Evolutionary conservation across 2,888 invertebrate genomes (phyloP).

Genomic region (Muscina levida): DNA sequence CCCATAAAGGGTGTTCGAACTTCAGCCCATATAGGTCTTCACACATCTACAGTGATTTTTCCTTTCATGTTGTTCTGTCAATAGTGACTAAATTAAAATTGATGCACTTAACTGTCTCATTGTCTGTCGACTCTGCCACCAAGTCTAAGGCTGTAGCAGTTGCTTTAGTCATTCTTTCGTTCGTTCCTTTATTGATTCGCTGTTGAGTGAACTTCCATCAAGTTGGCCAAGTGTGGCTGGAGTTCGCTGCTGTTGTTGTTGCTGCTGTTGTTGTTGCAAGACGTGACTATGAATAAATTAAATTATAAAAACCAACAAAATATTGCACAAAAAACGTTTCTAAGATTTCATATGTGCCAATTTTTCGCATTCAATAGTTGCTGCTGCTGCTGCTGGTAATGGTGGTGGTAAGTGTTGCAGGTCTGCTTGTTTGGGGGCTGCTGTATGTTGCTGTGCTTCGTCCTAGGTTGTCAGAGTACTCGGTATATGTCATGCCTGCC

Average conservation of each 20-base stretch:
- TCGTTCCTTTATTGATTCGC: background rate
- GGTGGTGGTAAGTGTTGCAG: slow-evolving; percentile 30
- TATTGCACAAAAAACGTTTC: slow-evolving; percentile 52
- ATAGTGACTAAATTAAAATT: slow-evolving; percentile 51
- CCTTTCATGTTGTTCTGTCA: slow-evolving; percentile 5
- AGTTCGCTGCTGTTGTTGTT: background rate
- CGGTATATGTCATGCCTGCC: slow-evolving; percentile 58
- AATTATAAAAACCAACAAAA: slow-evolving; percentile 59
- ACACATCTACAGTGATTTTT: background rate
- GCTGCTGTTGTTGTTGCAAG: slow-evolving; percentile 48
- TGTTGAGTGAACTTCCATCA: background rate
- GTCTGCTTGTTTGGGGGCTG: no score
- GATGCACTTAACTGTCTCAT: slow-evolving; percentile 60
- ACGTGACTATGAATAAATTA: slow-evolving; percentile 69
- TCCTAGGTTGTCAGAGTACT: background rate
- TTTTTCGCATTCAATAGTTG: slow-evolving; percentile 60
- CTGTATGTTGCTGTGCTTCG: no score
- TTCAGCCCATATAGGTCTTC: background rate
- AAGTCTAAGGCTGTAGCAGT: background rate
- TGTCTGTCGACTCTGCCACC: slow-evolving; percentile 1
- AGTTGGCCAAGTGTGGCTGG: slow-evolving; percentile 22
- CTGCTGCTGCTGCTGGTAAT: slow-evolving; percentile 16
- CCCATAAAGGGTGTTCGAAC: background rate
- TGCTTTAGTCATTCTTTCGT: background rate
- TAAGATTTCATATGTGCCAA: slow-evolving; percentile 60